These are phyloP conservation scores for Balanococcus diminutus DNA, from an alignment of 2,888 invertebrate species.

Conservation along the genomic window DNA sequence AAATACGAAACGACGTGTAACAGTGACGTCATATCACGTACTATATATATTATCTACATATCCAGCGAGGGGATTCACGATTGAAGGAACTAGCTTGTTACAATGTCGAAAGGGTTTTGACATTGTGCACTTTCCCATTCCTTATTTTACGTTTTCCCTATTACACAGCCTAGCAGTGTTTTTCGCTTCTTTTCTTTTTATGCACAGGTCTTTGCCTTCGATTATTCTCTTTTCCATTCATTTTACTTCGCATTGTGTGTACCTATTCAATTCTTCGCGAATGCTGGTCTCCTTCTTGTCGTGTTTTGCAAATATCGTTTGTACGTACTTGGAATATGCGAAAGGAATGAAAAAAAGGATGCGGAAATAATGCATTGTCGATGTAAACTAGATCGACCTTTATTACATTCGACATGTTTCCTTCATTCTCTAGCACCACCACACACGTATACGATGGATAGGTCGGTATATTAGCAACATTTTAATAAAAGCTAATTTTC, in stretches of 20 bases:
- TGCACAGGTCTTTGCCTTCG: background rate
- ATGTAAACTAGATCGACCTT: background rate
- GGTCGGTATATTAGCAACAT: background rate
- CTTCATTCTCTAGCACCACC: no score
- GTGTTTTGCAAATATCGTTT: background rate
- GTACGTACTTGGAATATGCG: no score
- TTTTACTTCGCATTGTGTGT: background rate
- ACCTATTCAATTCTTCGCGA: background rate
- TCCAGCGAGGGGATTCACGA: constrained; percentile 46
- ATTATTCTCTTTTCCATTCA: background rate
- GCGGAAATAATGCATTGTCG: background rate
- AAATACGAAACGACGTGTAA: constrained; percentile 49
- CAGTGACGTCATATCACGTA: constrained; percentile 43
- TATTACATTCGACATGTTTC: background rate
- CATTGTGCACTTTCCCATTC: background rate
- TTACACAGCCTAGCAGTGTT: background rate
- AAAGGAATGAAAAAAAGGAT: background rate
- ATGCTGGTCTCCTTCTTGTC: background rate
- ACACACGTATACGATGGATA: background rate
- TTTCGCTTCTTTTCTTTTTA: background rate
- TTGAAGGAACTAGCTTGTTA: constrained; percentile 44
- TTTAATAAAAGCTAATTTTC: background rate
- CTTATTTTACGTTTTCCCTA: background rate
- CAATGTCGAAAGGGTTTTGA: constrained; percentile 43
- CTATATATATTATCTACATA: no score